A percentile compares a stretch with the other conserved stretches of the same genome.
Evolutionary conservation across 2,888 invertebrate species (phyloP).

Genomic region (Cosmia pyralina): DNA sequence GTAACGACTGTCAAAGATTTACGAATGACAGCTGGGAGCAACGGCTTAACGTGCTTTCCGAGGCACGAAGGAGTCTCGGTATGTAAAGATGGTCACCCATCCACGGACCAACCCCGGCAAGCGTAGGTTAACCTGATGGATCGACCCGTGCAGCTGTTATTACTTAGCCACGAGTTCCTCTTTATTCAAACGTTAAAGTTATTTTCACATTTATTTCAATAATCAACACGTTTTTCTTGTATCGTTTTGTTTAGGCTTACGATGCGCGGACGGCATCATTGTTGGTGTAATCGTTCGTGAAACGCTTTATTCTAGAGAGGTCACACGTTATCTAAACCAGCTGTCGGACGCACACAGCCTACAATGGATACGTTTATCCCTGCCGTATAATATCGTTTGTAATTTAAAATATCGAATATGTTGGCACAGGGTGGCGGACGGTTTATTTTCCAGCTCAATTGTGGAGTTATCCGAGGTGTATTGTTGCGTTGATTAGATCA

Average conservation of each 20-base stretch:
- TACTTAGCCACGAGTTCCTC: no score
- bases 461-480: constrained; percentile 84
- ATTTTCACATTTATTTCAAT: constrained; percentile 9
- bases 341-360: constrained; percentile 85
- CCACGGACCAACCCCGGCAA: no score
- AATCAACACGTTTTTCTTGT: constrained; percentile 33
- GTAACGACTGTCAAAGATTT: no score
- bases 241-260: constrained; percentile 59
- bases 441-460: constrained; percentile 85
- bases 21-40: no score
- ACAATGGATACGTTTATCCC: constrained; percentile 87
- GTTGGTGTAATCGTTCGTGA: constrained; percentile 79
- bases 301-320: constrained; percentile 84
- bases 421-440: constrained; percentile 75
- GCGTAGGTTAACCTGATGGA: no score
- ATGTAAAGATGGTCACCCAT: no score
- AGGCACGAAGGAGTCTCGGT: no score
- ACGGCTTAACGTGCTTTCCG: no score
- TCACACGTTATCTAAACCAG: constrained; percentile 89
- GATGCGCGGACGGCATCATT: constrained; percentile 69
- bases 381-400: constrained; percentile 87
- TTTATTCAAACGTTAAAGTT: no score
- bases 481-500: constrained; percentile 89
- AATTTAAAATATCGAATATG: constrained; percentile 87
- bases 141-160: no score